phyloP scores from a whole-genome alignment of 37 sponge, comb jelly and placozoan genomes.

The Spongilla lacustris region DNA sequence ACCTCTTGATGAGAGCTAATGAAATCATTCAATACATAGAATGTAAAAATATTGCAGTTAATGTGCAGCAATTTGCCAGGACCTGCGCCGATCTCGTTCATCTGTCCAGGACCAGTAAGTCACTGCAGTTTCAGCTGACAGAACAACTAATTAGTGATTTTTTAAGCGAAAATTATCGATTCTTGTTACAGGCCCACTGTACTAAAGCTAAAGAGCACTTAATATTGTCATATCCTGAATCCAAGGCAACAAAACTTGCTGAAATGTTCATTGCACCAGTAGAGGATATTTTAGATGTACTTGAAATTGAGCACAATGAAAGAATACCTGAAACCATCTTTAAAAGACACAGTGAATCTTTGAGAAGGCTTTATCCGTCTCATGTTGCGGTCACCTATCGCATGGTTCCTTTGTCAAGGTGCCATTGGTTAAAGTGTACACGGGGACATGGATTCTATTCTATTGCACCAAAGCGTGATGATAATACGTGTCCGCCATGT shows the following conservation, averaged over 20 bases:
- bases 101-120: neutral
- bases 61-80: neutral
- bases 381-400: neutral
- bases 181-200: neutral
- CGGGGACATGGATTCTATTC: neutral
- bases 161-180: constrained; percentile 7
- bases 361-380: neutral
- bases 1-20: neutral
- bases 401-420: neutral
- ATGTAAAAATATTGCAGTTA: neutral
- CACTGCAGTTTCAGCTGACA: constrained; percentile 6
- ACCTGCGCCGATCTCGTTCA: neutral
- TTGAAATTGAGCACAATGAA: neutral
- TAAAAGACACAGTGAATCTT: neutral
- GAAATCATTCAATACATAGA: neutral
- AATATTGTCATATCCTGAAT: neutral
- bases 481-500: neutral
- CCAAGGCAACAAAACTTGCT: neutral
- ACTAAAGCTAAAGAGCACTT: neutral
- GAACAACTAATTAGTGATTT: constrained; percentile 29
- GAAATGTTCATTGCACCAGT: neutral
- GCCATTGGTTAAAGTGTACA: neutral
- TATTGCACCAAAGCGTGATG: neutral
- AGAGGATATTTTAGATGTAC: neutral
- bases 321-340: neutral